Conservation (phyloP, 2,113 vertebrate species). For the Cyanoderma ruficeps region DNA sequence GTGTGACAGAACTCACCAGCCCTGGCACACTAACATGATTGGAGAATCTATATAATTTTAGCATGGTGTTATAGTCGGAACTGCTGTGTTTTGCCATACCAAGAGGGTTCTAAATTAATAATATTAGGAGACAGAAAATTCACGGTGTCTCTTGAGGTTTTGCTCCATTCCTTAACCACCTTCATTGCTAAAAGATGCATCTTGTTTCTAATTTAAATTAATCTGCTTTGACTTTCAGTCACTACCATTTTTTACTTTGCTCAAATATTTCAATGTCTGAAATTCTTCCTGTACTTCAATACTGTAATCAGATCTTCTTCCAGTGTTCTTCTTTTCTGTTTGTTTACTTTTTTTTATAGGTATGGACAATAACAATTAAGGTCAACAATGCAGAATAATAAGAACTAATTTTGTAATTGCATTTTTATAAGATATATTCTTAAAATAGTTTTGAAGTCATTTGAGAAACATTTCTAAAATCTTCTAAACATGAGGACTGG, state of each 20-base stretch:
- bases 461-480: background rate
- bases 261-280: background rate
- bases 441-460: background rate
- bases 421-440: background rate
- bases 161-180: background rate
- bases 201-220: background rate
- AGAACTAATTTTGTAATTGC: background rate
- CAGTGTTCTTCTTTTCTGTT: background rate
- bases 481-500: background rate
- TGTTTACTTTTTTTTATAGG: background rate
- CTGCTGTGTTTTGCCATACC: background rate
- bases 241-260: background rate
- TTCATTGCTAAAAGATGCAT: background rate
- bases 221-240: background rate
- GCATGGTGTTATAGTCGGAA: background rate
- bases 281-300: background rate
- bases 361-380: background rate
- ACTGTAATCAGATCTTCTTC: background rate
- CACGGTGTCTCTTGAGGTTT: background rate
- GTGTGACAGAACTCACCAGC: background rate
- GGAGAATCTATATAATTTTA: background rate
- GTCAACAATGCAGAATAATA: background rate
- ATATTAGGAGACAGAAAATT: background rate
- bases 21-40: background rate
- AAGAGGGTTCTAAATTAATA: background rate